phyloP scores from a whole-genome alignment of 2,113 vertebrate genomes.

The Accipiter virgatus region DNA sequence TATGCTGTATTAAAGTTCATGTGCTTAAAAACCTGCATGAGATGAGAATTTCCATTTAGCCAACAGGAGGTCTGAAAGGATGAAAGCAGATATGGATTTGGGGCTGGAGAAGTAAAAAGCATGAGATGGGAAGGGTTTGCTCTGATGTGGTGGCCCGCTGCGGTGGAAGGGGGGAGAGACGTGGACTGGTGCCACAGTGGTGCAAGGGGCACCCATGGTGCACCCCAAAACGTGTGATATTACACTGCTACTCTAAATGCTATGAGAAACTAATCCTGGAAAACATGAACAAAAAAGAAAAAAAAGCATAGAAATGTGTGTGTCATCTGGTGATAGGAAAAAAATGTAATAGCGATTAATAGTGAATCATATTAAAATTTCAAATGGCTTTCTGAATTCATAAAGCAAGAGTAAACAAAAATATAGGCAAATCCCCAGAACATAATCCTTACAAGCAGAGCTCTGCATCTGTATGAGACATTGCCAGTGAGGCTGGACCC shows the following conservation, averaged over 20 bases:
- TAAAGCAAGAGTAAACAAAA: not conserved
- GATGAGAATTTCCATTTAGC: not conserved
- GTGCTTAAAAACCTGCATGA: not conserved
- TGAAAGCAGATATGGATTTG: not conserved
- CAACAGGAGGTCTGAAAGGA: not conserved
- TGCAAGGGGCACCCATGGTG: too few relatives aligned
- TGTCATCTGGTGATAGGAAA: not conserved
- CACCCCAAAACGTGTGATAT: not conserved
- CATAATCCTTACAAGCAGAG: not conserved
- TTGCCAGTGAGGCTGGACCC: not conserved
- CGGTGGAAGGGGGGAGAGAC: not conserved
- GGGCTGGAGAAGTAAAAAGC: not conserved
- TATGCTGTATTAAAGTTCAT: not conserved
- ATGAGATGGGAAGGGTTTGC: not conserved
- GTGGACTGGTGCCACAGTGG: not conserved
- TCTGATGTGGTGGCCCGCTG: not conserved
- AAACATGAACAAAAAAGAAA: not conserved
- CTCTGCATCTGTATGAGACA: not conserved
- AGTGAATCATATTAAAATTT: not conserved
- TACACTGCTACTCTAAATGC: not conserved
- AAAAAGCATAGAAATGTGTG: not conserved
- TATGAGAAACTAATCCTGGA: not conserved
- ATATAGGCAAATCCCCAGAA: not conserved
- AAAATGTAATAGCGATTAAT: fast-evolving
- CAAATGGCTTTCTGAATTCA: not conserved